Evolutionary conservation across 2,113 vertebrate genomes (phyloP).

Genomic region (Buteo buteo): DNA sequence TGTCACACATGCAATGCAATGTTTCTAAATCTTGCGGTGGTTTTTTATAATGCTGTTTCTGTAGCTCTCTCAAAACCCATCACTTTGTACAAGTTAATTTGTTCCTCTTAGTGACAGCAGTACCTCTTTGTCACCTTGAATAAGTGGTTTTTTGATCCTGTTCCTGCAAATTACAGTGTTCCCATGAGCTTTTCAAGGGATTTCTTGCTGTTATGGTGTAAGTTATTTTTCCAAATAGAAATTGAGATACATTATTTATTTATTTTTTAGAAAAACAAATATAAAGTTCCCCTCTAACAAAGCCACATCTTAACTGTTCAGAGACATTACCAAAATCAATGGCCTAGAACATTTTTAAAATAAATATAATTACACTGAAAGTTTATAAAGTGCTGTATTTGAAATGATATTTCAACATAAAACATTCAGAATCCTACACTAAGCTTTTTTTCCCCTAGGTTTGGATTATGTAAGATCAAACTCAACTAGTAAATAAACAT

Average conservation of each 20-base stretch:
- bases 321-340: not conserved
- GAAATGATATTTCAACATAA: not conserved
- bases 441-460: not conserved
- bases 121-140: not conserved
- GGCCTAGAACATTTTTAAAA: not conserved
- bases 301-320: not conserved
- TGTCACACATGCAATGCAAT: not conserved
- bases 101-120: not conserved
- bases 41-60: not conserved
- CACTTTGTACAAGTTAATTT: not conserved
- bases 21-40: not conserved
- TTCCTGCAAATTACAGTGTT: not conserved
- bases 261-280: not conserved
- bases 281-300: not conserved
- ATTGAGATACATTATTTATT: not conserved
- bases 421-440: not conserved
- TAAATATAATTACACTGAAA: not conserved
- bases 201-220: not conserved
- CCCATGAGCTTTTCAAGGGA: not conserved
- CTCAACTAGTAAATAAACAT: not conserved
- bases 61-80: not conserved
- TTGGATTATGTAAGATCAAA: not conserved
- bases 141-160: not conserved
- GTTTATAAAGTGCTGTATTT: not conserved
- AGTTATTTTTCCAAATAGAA: conserved; percentile 2